Conservation (phyloP, 2,113 vertebrate species). For the Zeus faber region DNA sequence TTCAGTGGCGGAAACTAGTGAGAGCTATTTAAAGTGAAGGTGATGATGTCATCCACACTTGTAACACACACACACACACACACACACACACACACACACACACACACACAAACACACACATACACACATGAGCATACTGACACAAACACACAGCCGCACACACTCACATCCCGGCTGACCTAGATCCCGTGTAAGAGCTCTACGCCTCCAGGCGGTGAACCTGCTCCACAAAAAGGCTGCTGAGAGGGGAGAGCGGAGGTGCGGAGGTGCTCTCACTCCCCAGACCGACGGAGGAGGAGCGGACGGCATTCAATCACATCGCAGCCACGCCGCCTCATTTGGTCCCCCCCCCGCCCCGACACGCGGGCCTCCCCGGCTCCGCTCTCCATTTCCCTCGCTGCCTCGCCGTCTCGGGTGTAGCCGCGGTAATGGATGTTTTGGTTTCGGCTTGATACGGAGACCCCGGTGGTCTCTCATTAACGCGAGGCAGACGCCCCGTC, state of each 20-base stretch:
- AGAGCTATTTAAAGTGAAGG: slow-evolving; percentile 60
- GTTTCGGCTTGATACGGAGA: slow-evolving; percentile 37
- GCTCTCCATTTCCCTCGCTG: slow-evolving; percentile 38
- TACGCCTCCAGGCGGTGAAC: slow-evolving; percentile 44
- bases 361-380: too few relatives aligned
- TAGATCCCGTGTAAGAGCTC: slow-evolving; percentile 55
- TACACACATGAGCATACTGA: slow-evolving; percentile 4
- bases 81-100: slow-evolving; percentile 17
- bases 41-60: slow-evolving; percentile 48
- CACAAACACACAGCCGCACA: slow-evolving; percentile 9
- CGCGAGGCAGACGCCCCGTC: slow-evolving; percentile 33
- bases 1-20: slow-evolving; percentile 51
- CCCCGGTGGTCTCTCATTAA: slow-evolving; percentile 53
- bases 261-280: slow-evolving; percentile 9
- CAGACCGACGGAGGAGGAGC: too few relatives aligned
- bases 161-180: slow-evolving; percentile 42
- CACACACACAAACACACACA: not conserved
- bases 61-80: slow-evolving; percentile 3
- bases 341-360: too few relatives aligned
- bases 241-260: slow-evolving; percentile 26
- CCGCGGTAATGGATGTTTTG: slow-evolving; percentile 59
- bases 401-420: slow-evolving; percentile 27
- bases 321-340: too few relatives aligned
- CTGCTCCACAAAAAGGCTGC: slow-evolving; percentile 46
- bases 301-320: too few relatives aligned